Evolutionary conservation across 1,140 invertebrate species (phyloP), one percentile per base, ranked within the genome.

Genomic region (Trichoplusia ni): DNA sequence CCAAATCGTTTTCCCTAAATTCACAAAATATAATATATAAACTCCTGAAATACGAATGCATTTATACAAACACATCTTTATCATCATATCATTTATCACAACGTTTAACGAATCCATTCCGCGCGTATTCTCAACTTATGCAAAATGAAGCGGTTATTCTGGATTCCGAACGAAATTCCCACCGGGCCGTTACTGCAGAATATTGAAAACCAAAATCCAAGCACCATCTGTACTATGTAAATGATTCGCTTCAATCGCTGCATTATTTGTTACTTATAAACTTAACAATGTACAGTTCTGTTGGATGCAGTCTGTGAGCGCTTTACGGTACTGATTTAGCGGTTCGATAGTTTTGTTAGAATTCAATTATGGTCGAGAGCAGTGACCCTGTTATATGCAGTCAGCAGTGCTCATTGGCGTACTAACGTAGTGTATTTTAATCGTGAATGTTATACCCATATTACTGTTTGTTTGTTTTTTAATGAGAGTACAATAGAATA

Each of bases 301-400:
- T 21, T 33, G 14, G 35, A 33, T 51, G 18, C 47, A 9, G 14
- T 27, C 54, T 13, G 14, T 13, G 19, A 19, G 14, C 54, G 37
- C 38, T 58, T 42, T 58, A 58, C 54, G 54, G 54, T 58, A 44
- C 38, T 40, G 54, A 58, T 58, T 58, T 58, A 58, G 23, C 38
- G 54, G 37, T 58, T 58, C 54, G 54, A 58, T 58, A 58, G 54
- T 58, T 58, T 58, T 58, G 54, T 58, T 58, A 58, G 54, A 58
- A 58, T 58, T 58, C 54, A 58, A 58, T 58, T 58, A 58, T 44
- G 38, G 38, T 19, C 33, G 51, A 37, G 25, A 58, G 54, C 54
- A 58, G 14, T 44, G 54, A 42, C 16, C 54, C 38, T 38, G 19
- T 4, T 21, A 16, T 27, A 58, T 19, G 37, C 37, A 38, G 14